A percentile compares a stretch with the other conserved stretches of the same genome.
Evolutionary conservation across 1,140 invertebrate species (phyloP).

Genomic region (Arion vulgaris): DNA sequence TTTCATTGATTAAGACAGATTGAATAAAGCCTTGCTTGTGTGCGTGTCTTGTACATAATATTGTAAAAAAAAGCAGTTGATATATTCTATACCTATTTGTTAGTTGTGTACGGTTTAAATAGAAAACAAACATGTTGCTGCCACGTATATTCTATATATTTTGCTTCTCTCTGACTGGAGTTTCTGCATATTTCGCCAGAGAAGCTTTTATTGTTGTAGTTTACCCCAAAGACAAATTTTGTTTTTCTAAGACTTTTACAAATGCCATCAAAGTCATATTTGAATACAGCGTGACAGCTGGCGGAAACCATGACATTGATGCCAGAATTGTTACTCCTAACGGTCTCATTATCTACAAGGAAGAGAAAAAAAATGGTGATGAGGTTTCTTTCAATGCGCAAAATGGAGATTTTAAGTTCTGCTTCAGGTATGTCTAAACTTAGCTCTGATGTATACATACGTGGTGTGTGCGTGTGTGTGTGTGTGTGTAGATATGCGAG

Average conservation of each 20-base stretch:
- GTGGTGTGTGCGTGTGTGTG: not conserved
- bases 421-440: constrained; percentile 20
- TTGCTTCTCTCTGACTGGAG: not conserved
- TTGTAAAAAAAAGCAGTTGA: not conserved
- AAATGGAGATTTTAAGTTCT: constrained; percentile 34
- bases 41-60: not conserved
- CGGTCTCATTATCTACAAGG: constrained; percentile 31
- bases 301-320: constrained; percentile 33
- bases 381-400: constrained; percentile 27
- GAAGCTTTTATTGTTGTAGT: constrained; percentile 20
- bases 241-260: constrained; percentile 26
- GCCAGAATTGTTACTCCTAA: constrained; percentile 25
- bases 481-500: too few relatives aligned
- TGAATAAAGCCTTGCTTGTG: not conserved
- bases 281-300: constrained; percentile 7
- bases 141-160: not conserved
- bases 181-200: constrained; percentile 2
- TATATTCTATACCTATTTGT: not conserved
- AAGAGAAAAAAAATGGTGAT: not conserved
- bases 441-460: not conserved
- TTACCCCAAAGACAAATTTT: not conserved
- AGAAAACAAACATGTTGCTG: not conserved
- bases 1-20: not conserved
- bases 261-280: constrained; percentile 29
- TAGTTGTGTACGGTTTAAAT: not conserved